A percentile compares a stretch with the other conserved stretches of the same genome.
These are phyloP conservation scores for Pelusios castaneus DNA, from an alignment of 2,113 vertebrate genomes.

Conservation along the genomic window DNA sequence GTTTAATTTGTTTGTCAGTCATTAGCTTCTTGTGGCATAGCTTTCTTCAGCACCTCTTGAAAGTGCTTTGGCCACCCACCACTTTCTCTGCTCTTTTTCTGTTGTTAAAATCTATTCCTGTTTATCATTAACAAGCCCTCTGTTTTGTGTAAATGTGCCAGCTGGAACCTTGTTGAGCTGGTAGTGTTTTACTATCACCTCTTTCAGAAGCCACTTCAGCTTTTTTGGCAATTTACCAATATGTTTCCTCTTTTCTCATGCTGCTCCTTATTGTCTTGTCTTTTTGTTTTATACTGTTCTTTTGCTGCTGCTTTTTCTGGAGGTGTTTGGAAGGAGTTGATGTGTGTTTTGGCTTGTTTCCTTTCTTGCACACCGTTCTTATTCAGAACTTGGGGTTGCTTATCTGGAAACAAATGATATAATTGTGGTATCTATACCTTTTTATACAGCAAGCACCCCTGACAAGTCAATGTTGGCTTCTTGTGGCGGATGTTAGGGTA, in stretches of 20 bases:
- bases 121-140: background rate
- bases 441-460: background rate
- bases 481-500: background rate
- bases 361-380: background rate
- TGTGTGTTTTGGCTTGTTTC: background rate
- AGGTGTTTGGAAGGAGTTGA: slow-evolving; percentile 16
- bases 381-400: slow-evolving; percentile 27
- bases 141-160: background rate
- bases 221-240: background rate
- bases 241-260: background rate
- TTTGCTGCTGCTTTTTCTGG: background rate
- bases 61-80: background rate
- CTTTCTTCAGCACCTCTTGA: slow-evolving; percentile 14
- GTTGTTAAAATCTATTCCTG: background rate
- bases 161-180: background rate
- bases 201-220: background rate
- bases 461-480: background rate
- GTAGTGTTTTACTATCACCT: background rate
- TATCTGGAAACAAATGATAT: slow-evolving; percentile 48
- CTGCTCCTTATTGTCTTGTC: background rate
- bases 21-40: slow-evolving; percentile 16
- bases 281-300: background rate
- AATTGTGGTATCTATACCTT: slow-evolving; percentile 27
- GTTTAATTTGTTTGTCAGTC: slow-evolving; percentile 42
- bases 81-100: background rate